Conservation (phyloP, 2,113 vertebrate species). For the Gallinago jamesoni region DNA sequence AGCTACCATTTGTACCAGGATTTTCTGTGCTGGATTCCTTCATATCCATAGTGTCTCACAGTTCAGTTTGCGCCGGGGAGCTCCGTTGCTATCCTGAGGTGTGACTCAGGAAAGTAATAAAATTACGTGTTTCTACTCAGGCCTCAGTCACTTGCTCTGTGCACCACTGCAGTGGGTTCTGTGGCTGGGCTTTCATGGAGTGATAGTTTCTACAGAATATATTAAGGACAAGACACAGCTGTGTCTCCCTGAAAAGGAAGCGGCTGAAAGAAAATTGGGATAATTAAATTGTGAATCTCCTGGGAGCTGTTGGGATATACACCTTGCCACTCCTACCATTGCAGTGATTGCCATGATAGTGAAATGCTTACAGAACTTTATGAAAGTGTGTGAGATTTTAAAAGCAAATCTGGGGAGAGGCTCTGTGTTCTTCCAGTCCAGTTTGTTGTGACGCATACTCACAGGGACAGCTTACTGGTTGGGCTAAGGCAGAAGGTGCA, state of each 20-base stretch:
- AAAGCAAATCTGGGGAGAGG: neutral
- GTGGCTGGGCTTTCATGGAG: neutral
- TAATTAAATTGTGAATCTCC: neutral
- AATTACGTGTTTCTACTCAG: rapidly evolving
- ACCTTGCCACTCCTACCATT: neutral
- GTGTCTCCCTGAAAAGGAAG: neutral
- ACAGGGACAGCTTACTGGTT: neutral
- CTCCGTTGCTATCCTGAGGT: neutral
- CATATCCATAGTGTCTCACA: neutral
- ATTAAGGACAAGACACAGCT: neutral
- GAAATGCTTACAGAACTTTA: neutral
- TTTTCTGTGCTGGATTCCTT: neutral
- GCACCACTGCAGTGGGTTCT: neutral
- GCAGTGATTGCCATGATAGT: neutral
- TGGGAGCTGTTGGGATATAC: neutral
- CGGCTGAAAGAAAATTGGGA: neutral
- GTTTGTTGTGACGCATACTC: neutral
- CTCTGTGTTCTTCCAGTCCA: neutral
- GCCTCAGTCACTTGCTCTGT: rapidly evolving
- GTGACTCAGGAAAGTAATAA: neutral
- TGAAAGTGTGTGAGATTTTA: neutral
- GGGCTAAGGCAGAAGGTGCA: neutral
- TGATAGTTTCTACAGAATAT: neutral
- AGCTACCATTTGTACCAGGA: neutral
- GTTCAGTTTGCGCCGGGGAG: neutral